phyloP scores from a whole-genome alignment of 2,797 vertebrate species.

The Todus mexicanus region DNA sequence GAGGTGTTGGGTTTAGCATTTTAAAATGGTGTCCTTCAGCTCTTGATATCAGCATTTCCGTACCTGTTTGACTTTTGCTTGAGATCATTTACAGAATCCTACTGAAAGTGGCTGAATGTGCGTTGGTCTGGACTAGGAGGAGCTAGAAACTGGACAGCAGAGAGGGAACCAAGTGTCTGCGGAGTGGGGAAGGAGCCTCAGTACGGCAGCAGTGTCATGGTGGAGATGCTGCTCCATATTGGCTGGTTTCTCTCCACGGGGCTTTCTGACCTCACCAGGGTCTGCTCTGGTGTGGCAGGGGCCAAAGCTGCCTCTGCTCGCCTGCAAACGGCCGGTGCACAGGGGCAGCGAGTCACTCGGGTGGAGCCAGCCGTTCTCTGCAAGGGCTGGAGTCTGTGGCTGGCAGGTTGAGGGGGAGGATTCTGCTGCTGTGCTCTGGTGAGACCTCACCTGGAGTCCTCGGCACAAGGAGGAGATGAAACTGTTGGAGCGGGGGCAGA shows the following conservation, averaged over 20 bases:
- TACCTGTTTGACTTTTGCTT: background rate
- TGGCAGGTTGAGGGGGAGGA: background rate
- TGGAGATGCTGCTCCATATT: background rate
- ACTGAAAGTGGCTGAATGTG: rapidly evolving
- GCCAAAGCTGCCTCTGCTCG: background rate
- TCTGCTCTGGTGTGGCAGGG: background rate
- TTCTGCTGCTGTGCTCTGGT: background rate
- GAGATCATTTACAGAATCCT: background rate
- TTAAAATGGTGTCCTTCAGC: rapidly evolving
- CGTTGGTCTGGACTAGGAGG: background rate
- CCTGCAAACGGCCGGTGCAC: rapidly evolving
- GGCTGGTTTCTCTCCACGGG: background rate
- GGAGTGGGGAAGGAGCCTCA: background rate
- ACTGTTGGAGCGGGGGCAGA: background rate
- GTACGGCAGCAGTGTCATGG: background rate
- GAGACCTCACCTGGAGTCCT: background rate
- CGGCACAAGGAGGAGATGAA: background rate
- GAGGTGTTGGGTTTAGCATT: background rate
- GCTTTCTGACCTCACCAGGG: background rate
- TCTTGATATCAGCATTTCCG: background rate
- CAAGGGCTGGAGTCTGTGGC: background rate
- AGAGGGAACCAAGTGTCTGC: background rate
- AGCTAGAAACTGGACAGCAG: background rate
- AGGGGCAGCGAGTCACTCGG: background rate
- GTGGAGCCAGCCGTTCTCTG: rapidly evolving